phyloP scores from a whole-genome alignment of 2,113 vertebrate genomes.

The Cercocebus atys region DNA sequence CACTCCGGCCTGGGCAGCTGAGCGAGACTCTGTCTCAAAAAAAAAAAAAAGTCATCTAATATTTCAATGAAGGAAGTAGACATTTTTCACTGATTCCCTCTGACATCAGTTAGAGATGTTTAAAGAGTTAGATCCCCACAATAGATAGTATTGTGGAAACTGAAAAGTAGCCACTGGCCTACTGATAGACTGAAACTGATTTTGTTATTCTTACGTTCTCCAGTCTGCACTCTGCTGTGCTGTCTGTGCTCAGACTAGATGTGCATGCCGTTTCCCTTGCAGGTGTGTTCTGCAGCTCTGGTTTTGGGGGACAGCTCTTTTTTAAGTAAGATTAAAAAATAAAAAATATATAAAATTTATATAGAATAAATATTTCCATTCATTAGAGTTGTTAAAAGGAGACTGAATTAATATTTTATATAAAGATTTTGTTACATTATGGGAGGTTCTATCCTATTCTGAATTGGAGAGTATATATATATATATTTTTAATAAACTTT shows the following conservation, averaged over 20 bases:
- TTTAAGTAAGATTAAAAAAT: conserved; percentile 80
- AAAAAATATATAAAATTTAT: conserved; percentile 86
- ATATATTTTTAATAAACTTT: conserved; percentile 89
- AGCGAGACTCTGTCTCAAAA: too few species aligned
- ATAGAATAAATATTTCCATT: conserved; percentile 88
- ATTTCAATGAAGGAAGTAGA: conserved; percentile 81
- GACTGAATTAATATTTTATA: conserved; percentile 88
- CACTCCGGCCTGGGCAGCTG: too few species aligned
- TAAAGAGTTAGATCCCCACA: conserved; percentile 74
- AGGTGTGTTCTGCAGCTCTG: conserved; percentile 60
- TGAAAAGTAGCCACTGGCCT: conserved; percentile 74
- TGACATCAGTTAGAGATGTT: conserved; percentile 74
- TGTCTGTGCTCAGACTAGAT: conserved; percentile 68
- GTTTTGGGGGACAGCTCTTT: conserved; percentile 78
- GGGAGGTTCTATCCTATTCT: conserved; percentile 87
- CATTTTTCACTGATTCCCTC: conserved; percentile 79
- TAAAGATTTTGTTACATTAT: conserved; percentile 86
- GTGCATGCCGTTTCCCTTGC: conserved; percentile 40
- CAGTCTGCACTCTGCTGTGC: conserved; percentile 64
- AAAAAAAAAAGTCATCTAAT: conserved; percentile 33
- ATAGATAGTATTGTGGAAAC: conserved; percentile 67
- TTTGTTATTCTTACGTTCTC: conserved; percentile 42
- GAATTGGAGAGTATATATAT: conserved; percentile 85
- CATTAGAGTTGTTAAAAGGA: conserved; percentile 80
- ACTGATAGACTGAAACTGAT: conserved; percentile 61